phyloP scores from a whole-genome alignment of 2,113 vertebrate genomes.

The Xyliphius kryptos region DNA sequence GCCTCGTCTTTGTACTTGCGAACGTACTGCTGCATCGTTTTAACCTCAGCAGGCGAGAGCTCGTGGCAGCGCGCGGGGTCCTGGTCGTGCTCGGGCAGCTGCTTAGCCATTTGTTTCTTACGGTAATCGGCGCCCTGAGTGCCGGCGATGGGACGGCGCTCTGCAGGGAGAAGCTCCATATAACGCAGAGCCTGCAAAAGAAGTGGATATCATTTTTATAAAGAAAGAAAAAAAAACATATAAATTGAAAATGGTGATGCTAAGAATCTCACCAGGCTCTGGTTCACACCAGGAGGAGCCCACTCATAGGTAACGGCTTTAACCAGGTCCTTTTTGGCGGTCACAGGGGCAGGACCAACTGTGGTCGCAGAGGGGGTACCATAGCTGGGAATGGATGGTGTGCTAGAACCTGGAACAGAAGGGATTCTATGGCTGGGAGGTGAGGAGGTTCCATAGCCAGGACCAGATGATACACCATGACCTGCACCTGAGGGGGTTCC shows the following conservation, averaged over 20 bases:
- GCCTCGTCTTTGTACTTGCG: slow-evolving; percentile 93
- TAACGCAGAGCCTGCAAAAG: slow-evolving; percentile 78
- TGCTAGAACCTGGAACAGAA: not conserved
- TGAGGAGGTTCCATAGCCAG: not conserved
- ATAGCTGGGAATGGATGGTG: not conserved
- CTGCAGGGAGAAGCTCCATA: slow-evolving; percentile 90
- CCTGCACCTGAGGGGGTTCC: not conserved
- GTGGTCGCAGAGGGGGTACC: slow-evolving; percentile 15
- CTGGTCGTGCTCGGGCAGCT: slow-evolving; percentile 95
- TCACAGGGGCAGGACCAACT: slow-evolving; percentile 31
- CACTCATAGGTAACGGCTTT: slow-evolving; percentile 90
- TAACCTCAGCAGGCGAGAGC: slow-evolving; percentile 83
- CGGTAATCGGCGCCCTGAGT: slow-evolving; percentile 89
- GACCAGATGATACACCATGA: not conserved
- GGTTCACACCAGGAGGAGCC: slow-evolving; percentile 90
- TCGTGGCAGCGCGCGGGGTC: slow-evolving; percentile 93
- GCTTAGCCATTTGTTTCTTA: slow-evolving; percentile 92
- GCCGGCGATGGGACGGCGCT: slow-evolving; percentile 86
- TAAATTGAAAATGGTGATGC: not conserved
- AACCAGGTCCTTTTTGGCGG: slow-evolving; percentile 73
- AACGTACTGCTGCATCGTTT: slow-evolving; percentile 91
- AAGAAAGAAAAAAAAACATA: not conserved
- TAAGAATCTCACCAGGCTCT: slow-evolving; percentile 73
- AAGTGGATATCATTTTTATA: not conserved
- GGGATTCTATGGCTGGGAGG: not conserved